A percentile compares a stretch with the other conserved stretches of the same genome.
These are phyloP conservation scores for Protonibea diacanthus DNA, from an alignment of 2,797 vertebrate genomes.

Conservation along the genomic window DNA sequence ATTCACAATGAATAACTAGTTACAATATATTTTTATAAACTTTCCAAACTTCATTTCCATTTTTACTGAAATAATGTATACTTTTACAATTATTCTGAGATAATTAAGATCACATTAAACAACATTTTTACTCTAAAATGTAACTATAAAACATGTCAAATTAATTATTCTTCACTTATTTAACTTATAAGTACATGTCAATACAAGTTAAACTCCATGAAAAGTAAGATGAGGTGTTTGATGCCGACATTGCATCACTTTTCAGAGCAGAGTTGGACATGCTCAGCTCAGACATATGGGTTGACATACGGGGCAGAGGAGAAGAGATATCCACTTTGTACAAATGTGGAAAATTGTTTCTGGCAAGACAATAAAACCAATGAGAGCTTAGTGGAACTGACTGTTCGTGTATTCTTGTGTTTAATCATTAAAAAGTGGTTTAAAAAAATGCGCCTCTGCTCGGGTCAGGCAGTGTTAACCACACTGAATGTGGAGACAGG, in stretches of 20 bases:
- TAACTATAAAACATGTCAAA: not conserved
- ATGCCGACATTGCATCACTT: not conserved
- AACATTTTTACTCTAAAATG: not conserved
- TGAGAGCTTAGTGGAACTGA: not conserved
- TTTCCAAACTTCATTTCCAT: not conserved
- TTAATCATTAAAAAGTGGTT: not conserved
- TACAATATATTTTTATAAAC: not conserved
- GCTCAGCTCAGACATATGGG: not conserved
- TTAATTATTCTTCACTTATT: not conserved
- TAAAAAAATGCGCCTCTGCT: not conserved
- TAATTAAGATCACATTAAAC: not conserved
- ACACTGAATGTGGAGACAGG: not conserved
- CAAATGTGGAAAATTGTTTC: not conserved
- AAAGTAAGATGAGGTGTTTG: too few relatives aligned
- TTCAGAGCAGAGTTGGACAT: not conserved
- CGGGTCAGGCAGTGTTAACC: not conserved
- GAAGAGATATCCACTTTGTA: not conserved
- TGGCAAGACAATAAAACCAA: not conserved
- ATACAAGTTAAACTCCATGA: not conserved
- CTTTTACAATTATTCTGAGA: not conserved
- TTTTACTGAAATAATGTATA: not conserved
- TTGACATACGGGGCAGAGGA: not conserved
- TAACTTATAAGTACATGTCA: not conserved
- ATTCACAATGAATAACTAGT: not conserved
- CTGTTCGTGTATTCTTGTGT: not conserved